Evolutionary conservation across 2,888 invertebrate species (phyloP), one percentile per base, ranked within the genome.

Genomic region (Agrochola lota): DNA sequence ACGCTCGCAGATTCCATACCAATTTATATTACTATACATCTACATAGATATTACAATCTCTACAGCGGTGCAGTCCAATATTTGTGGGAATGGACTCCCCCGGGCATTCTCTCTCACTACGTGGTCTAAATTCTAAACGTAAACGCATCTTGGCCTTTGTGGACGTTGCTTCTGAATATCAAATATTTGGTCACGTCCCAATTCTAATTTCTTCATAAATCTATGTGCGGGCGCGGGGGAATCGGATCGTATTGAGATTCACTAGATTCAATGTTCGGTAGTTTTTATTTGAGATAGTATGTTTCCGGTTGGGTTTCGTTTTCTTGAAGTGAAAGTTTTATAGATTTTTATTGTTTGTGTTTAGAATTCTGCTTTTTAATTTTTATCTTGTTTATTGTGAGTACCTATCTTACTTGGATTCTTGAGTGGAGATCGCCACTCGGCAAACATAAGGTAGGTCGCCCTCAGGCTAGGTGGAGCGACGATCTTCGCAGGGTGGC

Each of bases 61-160:
- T 88, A 91, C 92, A 93, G 92, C 91, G 90, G 92, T 91, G 92
- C 92, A 91, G 91, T 92, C 90, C 93, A 94, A 94, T 94, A 94
- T 94, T 94, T 92, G 92, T 92, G 92, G 91, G 92, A 94, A 94
- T 93, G 90, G 92, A 94, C 93, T 94, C 91, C 88, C 90, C 74
- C 78, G 88, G 91, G 90, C 90, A 91, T 90, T 91, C 92, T 92
- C 90, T 91, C 90, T 88, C 89, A 83, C 90, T 91, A 94, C 94
- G 94, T 94, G 94, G 90, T 92, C 88, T 88, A 91, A 91, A 93
- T 94, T 89, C 91, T 76, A 87, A 93, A 88, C 82, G 80, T 87
- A 87, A 89, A 92, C 91, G 92, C 92, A 93, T 91, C 91, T 90
- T 88, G 88, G 89, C 85, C 90, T 89, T 89, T 87, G 87, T 84